phyloP scores from a whole-genome alignment of 2,888 invertebrate genomes.

The Diaperis boleti region DNA sequence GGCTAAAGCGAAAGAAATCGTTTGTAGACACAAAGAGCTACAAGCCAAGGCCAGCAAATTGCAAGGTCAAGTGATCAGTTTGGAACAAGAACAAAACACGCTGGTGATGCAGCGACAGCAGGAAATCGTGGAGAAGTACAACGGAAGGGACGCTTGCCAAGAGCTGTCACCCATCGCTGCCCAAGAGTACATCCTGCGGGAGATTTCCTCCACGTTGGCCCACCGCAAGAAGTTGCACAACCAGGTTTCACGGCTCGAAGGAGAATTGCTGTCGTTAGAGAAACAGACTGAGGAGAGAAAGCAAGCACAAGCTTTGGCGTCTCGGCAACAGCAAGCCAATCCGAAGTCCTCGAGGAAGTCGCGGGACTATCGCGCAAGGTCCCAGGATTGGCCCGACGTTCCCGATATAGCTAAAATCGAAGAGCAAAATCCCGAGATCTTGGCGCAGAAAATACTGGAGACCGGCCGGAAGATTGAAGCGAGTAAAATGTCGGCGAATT shows the following conservation, averaged over 20 bases:
- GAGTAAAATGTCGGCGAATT: slow-evolving; percentile 71
- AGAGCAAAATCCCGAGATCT: slow-evolving; percentile 90
- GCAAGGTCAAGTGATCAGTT: slow-evolving; percentile 82
- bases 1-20: slow-evolving; percentile 91
- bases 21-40: slow-evolving; percentile 90
- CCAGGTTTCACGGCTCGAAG: slow-evolving; percentile 83
- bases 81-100: slow-evolving; percentile 83
- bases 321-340: slow-evolving; percentile 57
- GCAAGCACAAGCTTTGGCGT: slow-evolving; percentile 57
- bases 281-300: slow-evolving; percentile 77
- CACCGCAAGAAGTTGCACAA: slow-evolving; percentile 87
- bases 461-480: slow-evolving; percentile 92
- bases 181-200: slow-evolving; percentile 86
- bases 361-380: slow-evolving; percentile 81
- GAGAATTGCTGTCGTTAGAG: slow-evolving; percentile 82
- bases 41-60: slow-evolving; percentile 90
- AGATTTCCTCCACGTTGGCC: slow-evolving; percentile 86
- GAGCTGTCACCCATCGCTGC: slow-evolving; percentile 78
- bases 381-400: slow-evolving; percentile 93
- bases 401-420: slow-evolving; percentile 92
- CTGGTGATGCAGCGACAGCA: slow-evolving; percentile 80
- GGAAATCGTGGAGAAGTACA: slow-evolving; percentile 81
- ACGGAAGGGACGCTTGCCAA: slow-evolving; percentile 69
- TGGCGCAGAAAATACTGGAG: slow-evolving; percentile 91
- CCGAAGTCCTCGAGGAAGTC: slow-evolving; percentile 70